A percentile compares a stretch with the other conserved stretches of the same genome.
These are phyloP conservation scores for Champsocephalus gunnari DNA, from an alignment of 2,797 vertebrate species.

Conservation along the genomic window DNA sequence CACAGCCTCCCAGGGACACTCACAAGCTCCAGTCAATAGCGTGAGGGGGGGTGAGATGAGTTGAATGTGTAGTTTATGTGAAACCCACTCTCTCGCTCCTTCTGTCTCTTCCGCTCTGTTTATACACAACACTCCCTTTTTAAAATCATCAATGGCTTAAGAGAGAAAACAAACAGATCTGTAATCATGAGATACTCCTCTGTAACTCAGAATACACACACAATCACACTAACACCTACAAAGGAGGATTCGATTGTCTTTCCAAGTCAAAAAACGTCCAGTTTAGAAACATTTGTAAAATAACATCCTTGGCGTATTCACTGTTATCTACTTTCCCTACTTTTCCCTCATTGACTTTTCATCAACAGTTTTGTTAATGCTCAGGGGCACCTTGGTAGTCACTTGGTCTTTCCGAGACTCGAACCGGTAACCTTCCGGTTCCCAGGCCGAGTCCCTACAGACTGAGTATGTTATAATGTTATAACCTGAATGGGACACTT, in stretches of 20 bases:
- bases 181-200: conserved; percentile 35
- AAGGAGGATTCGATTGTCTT: conserved; percentile 52
- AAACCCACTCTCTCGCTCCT: conserved; percentile 54
- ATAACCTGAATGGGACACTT: background rate
- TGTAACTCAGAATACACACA: conserved; percentile 23
- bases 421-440: too few relatives aligned
- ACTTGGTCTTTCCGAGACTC: too few relatives aligned
- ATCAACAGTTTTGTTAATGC: background rate
- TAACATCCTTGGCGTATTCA: background rate
- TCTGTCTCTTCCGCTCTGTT: conserved; percentile 61
- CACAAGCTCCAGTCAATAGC: conserved; percentile 53
- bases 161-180: conserved; percentile 55
- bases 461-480: background rate
- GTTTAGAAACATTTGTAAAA: conserved; percentile 13
- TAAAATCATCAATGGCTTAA: conserved; percentile 47
- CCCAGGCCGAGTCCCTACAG: too few relatives aligned
- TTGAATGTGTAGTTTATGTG: conserved; percentile 77
- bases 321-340: background rate
- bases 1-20: conserved; percentile 58
- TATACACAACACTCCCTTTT: conserved; percentile 59
- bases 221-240: conserved; percentile 9
- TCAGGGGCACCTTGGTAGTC: too few relatives aligned
- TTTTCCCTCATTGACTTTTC: background rate
- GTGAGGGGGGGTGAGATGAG: conserved; percentile 39
- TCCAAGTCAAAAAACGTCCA: conserved; percentile 44